These are phyloP conservation scores for Silurus aristotelis DNA, from an alignment of 2,797 vertebrate genomes.

Conservation along the genomic window DNA sequence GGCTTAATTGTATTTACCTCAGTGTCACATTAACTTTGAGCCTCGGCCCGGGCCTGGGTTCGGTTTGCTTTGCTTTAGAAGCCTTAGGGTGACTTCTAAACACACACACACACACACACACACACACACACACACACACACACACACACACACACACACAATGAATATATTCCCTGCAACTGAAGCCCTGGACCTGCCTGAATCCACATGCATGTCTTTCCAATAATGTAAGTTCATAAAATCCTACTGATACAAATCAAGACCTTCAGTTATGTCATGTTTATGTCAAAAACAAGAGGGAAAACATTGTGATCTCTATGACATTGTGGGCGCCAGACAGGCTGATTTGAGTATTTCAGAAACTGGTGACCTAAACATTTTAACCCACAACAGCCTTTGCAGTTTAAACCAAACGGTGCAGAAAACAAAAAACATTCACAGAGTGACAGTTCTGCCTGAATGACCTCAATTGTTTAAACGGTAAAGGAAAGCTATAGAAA, in stretches of 20 bases:
- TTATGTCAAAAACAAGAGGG: background rate
- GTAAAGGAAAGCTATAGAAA: background rate
- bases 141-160: background rate
- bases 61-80: constrained; percentile 46
- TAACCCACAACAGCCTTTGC: background rate
- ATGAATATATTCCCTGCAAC: constrained; percentile 36
- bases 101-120: constrained; percentile 10
- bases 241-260: background rate
- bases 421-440: background rate
- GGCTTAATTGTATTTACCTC: constrained; percentile 59
- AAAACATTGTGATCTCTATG: background rate
- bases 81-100: constrained; percentile 27
- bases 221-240: background rate
- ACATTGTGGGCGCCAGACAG: background rate
- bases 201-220: constrained; percentile 19
- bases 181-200: constrained; percentile 9
- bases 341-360: background rate
- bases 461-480: background rate
- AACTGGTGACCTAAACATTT: background rate
- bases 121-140: background rate
- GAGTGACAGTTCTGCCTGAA: background rate
- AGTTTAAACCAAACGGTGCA: background rate
- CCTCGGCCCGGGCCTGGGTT: constrained; percentile 46
- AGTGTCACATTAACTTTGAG: constrained; percentile 57
- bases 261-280: background rate